A percentile compares a stretch with the other conserved stretches of the same genome.
Evolutionary conservation across 2,888 invertebrate species (phyloP).

Genomic region (Nomada lathburiana): DNA sequence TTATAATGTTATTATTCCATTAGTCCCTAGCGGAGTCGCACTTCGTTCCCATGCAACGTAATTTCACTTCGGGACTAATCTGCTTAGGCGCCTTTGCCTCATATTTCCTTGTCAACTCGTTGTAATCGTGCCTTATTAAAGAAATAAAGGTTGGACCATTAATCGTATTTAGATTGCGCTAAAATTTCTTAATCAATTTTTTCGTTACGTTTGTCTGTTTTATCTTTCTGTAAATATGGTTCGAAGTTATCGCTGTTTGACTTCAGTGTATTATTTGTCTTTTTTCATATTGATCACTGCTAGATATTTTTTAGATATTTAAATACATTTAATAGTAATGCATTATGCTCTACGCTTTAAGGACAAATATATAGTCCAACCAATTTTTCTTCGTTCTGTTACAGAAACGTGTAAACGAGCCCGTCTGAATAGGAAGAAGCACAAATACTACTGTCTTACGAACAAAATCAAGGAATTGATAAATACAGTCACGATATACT

Average conservation of each 20-base stretch:
- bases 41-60: conserved; percentile 5
- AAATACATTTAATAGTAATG: too few species aligned
- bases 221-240: too few species aligned
- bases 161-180: too few species aligned
- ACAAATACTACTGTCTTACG: neutral
- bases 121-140: neutral
- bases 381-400: conserved; percentile 2
- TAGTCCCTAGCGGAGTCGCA: conserved; percentile 9
- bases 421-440: neutral
- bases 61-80: conserved; percentile 19
- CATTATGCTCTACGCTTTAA: too few species aligned
- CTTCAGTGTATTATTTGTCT: neutral
- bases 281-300: too few species aligned
- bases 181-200: too few species aligned
- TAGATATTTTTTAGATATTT: too few species aligned
- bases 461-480: conserved; percentile 49
- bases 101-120: neutral
- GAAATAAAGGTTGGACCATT: too few species aligned
- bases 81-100: neutral
- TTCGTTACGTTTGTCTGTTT: too few species aligned
- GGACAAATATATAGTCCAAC: too few species aligned
- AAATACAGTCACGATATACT: neutral
- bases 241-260: neutral
- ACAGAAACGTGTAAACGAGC: conserved; percentile 11
- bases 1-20: conserved; percentile 44